Evolutionary conservation across 2,888 invertebrate species (phyloP), one percentile per base, ranked within the genome.

Genomic region (Brachyopa scutellaris): DNA sequence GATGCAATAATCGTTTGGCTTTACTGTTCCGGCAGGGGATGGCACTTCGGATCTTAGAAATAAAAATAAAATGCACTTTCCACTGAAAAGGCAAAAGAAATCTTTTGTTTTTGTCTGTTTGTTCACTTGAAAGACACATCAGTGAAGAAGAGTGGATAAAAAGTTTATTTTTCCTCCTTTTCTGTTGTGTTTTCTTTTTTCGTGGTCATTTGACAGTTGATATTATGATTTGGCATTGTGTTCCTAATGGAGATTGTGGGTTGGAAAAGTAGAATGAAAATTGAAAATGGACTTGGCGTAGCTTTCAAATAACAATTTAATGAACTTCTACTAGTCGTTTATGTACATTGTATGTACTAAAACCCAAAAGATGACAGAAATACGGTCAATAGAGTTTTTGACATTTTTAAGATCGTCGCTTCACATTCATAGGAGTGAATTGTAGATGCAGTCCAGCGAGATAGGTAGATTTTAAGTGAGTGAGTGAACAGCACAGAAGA

Each of bases 1-100:
- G 73, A 79, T 73, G 73, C 74, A 74, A 79, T 79, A 79, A 79
- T 73, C 79, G 73, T 79, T 79, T 79, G 73, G 67, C 61, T 79
- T n/a, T 66, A 53, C 23, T 79, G n/a, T 76, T 69, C 45, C 40
- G 26, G 13, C 17, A 19, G 55, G 8, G 33, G 38, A 23, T 47
- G 33, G 33, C 42, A 15, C 15, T 21, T 2, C 8, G 2, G 57
- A 67, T 53, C 55, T 21, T 45, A 53, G 21, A 51, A 26, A n/a
- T 13, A 57, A 69, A 26, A 26, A 26, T 26, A 26, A 26, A 61
- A 47, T 38, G 51, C 42, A 29, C 61, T 53, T 47, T 47, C 36
- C 42, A 11, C n/a, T 23, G n/a, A 45, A 55, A 36, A 42, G 42
- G 23, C 11, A 8, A 9, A 23, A 40, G 7, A 40, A 31, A 21